Conservation (phyloP, 2,797 vertebrate species). For the Darevskia nairensis region DNA sequence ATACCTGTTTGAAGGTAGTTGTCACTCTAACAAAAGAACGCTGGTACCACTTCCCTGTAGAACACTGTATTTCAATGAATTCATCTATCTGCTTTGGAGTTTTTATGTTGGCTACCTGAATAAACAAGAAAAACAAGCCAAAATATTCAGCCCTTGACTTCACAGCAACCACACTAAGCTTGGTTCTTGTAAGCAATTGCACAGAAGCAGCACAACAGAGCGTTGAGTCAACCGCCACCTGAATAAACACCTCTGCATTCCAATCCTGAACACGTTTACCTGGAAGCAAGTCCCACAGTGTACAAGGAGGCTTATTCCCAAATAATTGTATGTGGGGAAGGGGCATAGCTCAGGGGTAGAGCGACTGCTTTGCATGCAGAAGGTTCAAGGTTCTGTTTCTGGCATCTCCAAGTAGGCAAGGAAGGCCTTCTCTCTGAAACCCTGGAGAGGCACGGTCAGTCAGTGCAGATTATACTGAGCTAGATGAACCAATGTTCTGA, state of each 20-base stretch:
- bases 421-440: too few relatives aligned
- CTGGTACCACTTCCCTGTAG: constrained; percentile 96
- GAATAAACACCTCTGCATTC: not conserved
- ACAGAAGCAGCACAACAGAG: constrained; percentile 21
- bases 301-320: too few relatives aligned
- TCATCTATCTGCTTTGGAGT: constrained; percentile 94
- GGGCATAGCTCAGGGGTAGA: too few relatives aligned
- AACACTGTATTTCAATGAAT: constrained; percentile 98
- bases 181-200: not conserved
- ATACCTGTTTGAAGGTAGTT: constrained; percentile 93
- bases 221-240: too few relatives aligned
- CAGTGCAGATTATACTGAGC: too few relatives aligned
- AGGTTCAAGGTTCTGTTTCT: too few relatives aligned
- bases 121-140: not conserved
- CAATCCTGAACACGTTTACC: not conserved
- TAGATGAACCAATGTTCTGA: too few relatives aligned
- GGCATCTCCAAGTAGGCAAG: too few relatives aligned
- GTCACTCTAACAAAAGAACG: constrained; percentile 92
- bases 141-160: not conserved
- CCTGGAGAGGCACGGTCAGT: too few relatives aligned
- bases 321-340: too few relatives aligned
- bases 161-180: not conserved
- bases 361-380: too few relatives aligned
- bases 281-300: too few relatives aligned
- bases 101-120: constrained; percentile 93